A percentile compares a stretch with the other conserved stretches of the same genome.
These are phyloP conservation scores for Cheilosia vernalis DNA, from an alignment of 2,888 invertebrate species.

Conservation along the genomic window DNA sequence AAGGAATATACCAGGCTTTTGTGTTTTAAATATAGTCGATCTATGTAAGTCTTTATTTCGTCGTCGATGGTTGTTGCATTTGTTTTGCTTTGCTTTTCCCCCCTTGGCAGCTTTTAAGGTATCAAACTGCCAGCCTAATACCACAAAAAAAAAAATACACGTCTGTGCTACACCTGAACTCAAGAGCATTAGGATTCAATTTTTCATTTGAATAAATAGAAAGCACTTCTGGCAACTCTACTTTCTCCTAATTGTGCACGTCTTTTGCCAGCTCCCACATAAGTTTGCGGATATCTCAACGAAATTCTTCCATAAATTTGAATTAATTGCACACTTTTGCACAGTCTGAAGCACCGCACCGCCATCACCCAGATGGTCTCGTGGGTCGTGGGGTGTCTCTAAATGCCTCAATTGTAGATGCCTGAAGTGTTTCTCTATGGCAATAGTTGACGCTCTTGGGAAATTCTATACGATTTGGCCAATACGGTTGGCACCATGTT, in stretches of 20 bases:
- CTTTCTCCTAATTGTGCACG: background rate
- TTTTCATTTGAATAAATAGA: too few relatives aligned
- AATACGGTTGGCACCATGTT: conserved; percentile 22
- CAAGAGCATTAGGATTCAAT: too few relatives aligned
- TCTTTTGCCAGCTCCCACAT: conserved; percentile 46
- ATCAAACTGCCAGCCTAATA: too few relatives aligned
- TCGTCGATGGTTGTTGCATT: too few relatives aligned
- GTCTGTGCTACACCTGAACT: too few relatives aligned
- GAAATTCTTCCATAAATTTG: conserved; percentile 54
- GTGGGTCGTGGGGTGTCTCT: background rate
- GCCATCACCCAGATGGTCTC: conserved; percentile 11
- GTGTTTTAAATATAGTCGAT: too few relatives aligned
- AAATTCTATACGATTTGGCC: conserved; percentile 43
- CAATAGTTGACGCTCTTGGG: conserved; percentile 25
- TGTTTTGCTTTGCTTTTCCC: too few relatives aligned
- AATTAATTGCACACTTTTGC: conserved; percentile 60
- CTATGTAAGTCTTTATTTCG: too few relatives aligned
- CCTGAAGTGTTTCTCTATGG: conserved; percentile 23
- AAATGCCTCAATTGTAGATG: conserved; percentile 28
- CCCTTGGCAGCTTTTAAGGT: too few relatives aligned
- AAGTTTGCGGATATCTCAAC: conserved; percentile 14
- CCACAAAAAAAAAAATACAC: too few relatives aligned
- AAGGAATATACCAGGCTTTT: too few relatives aligned
- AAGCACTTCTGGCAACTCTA: conserved; percentile 8
- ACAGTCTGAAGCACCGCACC: conserved; percentile 9